phyloP scores from a whole-genome alignment of 2,113 vertebrate species.

The Silurus meridionalis region DNA sequence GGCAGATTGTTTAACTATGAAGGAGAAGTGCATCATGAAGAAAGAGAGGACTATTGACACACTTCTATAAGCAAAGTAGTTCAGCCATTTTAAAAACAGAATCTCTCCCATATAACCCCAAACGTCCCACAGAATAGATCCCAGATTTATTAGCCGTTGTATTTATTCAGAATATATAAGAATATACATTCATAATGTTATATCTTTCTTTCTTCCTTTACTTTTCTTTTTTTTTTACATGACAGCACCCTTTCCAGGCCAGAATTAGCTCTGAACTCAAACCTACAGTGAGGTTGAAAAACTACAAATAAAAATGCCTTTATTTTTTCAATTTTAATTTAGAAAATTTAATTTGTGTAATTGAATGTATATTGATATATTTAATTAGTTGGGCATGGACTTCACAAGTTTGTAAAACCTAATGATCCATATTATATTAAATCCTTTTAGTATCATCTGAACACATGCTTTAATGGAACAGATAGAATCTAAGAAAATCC shows the following conservation, averaged over 20 bases:
- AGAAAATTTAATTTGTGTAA: not conserved
- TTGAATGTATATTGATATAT: no score
- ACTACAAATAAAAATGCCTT: not conserved
- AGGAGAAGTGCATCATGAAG: constrained; percentile 6
- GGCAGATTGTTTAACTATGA: not conserved
- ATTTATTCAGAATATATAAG: not conserved
- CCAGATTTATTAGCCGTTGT: no score
- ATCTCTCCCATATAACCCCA: not conserved
- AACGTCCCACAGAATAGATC: not conserved
- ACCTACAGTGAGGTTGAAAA: not conserved
- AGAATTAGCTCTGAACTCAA: not conserved
- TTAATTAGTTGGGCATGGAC: not conserved
- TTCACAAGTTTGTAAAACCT: not conserved
- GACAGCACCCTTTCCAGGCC: not conserved
- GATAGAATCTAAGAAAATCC: not conserved
- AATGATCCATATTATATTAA: not conserved
- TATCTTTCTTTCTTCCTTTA: not conserved
- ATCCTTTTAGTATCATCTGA: not conserved
- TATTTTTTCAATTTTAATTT: not conserved
- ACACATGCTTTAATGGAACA: not conserved
- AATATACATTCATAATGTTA: not conserved
- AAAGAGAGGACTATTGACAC: not conserved
- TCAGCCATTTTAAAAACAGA: not conserved
- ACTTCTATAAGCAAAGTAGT: constrained; percentile 12
- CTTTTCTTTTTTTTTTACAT: not conserved